Evolutionary conservation across 1,140 invertebrate species (phyloP).

Genomic region (Hormaphis cornu): DNA sequence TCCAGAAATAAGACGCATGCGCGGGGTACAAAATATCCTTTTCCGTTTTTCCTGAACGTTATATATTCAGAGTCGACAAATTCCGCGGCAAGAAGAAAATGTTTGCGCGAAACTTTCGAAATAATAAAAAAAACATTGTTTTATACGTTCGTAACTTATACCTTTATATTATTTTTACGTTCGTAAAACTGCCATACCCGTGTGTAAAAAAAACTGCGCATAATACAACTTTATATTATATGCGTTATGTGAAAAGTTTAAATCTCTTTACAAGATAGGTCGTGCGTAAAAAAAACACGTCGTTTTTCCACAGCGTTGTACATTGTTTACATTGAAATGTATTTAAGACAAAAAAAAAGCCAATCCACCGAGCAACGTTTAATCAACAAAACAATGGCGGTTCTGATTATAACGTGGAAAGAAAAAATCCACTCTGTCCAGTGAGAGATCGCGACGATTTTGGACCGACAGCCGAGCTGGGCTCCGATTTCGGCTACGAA

Average conservation of each 20-base stretch:
- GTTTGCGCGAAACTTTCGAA: not conserved
- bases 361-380: not conserved
- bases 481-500: too few species aligned
- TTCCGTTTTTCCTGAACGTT: too few species aligned
- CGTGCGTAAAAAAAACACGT: not conserved
- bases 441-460: too few species aligned
- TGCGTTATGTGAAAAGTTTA: slow-evolving; percentile 1
- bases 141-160: not conserved
- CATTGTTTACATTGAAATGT: not conserved
- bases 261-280: not conserved
- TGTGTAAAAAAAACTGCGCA: not conserved
- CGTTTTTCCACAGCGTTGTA: not conserved
- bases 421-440: too few species aligned
- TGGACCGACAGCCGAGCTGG: too few species aligned
- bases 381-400: not conserved
- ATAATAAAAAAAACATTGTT: not conserved
- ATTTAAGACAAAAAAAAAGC: not conserved
- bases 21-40: too few species aligned
- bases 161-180: too few species aligned
- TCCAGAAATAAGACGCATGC: too few species aligned
- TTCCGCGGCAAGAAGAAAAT: not conserved
- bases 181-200: too few species aligned
- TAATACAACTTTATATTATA: not conserved
- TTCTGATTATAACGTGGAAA: too few species aligned
- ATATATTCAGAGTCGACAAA: not conserved